These are phyloP conservation scores for Cyprinodon diabolis DNA, from an alignment of 2,797 vertebrate genomes.

Conservation along the genomic window DNA sequence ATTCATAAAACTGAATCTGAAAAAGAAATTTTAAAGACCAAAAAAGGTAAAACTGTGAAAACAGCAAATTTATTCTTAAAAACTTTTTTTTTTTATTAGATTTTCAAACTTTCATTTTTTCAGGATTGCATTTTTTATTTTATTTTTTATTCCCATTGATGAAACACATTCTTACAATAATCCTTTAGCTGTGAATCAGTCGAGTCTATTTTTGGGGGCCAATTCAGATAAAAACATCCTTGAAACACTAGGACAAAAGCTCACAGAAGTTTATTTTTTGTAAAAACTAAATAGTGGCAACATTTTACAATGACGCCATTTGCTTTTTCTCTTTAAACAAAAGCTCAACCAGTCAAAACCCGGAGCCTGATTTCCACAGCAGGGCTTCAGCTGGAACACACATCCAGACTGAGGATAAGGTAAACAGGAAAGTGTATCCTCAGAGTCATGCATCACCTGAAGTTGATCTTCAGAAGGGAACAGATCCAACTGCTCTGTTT, in stretches of 20 bases:
- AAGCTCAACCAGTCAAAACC: background rate
- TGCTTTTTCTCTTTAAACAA: background rate
- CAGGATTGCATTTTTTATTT: too few species aligned
- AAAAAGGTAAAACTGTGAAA: too few species aligned
- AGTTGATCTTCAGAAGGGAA: slow-evolving; percentile 14
- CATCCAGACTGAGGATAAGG: background rate
- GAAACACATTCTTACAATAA: too few species aligned
- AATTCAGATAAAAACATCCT: background rate
- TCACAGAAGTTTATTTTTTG: background rate
- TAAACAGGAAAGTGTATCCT: background rate
- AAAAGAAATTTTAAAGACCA: too few species aligned
- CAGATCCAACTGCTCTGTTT: slow-evolving; percentile 7
- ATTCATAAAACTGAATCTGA: too few species aligned
- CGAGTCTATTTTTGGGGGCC: too few species aligned
- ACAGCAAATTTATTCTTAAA: background rate
- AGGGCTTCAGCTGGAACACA: background rate
- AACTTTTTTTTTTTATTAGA: too few species aligned
- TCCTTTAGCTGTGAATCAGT: too few species aligned
- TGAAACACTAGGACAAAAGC: background rate
- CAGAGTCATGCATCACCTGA: slow-evolving; percentile 8
- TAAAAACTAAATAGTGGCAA: background rate
- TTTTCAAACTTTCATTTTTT: too few species aligned
- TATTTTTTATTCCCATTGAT: too few species aligned
- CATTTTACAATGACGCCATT: background rate
- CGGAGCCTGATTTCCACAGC: background rate